Base-by-base conservation (phyloP, 2,888 invertebrate genomes). In the Cantharis rustica region DNA sequence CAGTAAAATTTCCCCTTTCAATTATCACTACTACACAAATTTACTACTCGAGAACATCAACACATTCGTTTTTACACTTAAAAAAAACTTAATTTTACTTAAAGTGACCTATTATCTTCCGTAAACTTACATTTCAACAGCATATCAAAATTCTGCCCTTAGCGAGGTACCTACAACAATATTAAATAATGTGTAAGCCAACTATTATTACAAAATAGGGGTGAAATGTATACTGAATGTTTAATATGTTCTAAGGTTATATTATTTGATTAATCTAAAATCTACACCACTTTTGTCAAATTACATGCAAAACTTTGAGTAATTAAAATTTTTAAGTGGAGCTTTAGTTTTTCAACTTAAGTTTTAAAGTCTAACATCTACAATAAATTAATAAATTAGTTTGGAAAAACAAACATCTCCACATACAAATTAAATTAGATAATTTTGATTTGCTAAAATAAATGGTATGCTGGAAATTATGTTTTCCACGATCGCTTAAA, bases 1-100 rank as follows among this genome's bases (percentile, higher is more conserved):
- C 74, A 77, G 47, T 47, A 47, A 47, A 16, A 64, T 64, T 17
- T 64, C 16, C 64, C 64, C 64, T 64, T 47, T 47, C 47, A 47
- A 47, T 47, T 47, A 47, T 47, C 47, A 47, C 47, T n/a, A 47
- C n/a, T 47, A 47, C 47, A n/a, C 47, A 47, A 47, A n/a, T 47
- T 47, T 47, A 47, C 47, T 47, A 7, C n/a, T 47, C n/a, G n/a
- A n/a, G 13, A 31, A 47, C n/a, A n/a, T 47, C n/a, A n/a, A 47
- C n/a, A 47, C n/a, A 47, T n/a, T 47, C n/a, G n/a, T 47, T 47
- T 7, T n/a, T n/a, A 20, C 20, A 20, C n/a, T 47, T 47, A 7
- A 7, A 47, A n/a, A n/a, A n/a, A n/a, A 66, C 20, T 20, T 20
- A 20, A 66, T 17, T 66, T 66, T 20, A 20, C 23, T n/a, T 20